A percentile compares a stretch with the other conserved stretches of the same genome.
Evolutionary conservation across 1,140 invertebrate genomes (phyloP).

Genomic region (Lordiphosa stackelbergi): DNA sequence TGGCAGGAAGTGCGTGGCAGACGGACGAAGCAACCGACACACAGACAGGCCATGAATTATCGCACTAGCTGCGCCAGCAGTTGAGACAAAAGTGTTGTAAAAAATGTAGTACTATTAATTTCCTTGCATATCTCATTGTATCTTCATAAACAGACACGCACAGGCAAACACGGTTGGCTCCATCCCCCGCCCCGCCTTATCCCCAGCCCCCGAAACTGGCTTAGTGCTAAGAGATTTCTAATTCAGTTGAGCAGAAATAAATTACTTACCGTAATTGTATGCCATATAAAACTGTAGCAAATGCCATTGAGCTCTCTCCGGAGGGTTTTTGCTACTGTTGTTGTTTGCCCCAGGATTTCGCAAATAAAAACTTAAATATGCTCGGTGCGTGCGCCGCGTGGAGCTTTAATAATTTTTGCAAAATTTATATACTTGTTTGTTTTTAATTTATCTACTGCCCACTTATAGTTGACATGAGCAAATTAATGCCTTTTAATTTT

Average conservation of each 20-base stretch:
- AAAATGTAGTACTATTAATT: constrained; percentile 74
- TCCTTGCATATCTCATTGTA: constrained; percentile 73
- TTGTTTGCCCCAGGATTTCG: constrained; percentile 37
- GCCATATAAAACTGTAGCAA: constrained; percentile 71
- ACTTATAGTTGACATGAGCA: constrained; percentile 69
- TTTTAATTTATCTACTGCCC: constrained; percentile 68
- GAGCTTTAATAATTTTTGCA: constrained; percentile 35
- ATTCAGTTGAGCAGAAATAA: constrained; percentile 75
- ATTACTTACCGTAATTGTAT: constrained; percentile 75
- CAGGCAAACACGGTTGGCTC: constrained; percentile 9
- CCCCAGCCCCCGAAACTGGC: constrained; percentile 40
- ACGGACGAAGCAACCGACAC: constrained; percentile 27
- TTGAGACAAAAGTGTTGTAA: constrained; percentile 74
- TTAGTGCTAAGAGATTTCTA: constrained; percentile 75
- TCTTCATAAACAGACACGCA: constrained; percentile 68
- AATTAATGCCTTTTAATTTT: constrained; percentile 72
- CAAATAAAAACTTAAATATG: constrained; percentile 19
- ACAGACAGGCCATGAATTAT: constrained; percentile 67
- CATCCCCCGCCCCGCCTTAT: constrained; percentile 2
- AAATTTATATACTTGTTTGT: constrained; percentile 62
- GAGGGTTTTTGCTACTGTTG: constrained; percentile 6
- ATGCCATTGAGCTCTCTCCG: constrained; percentile 35
- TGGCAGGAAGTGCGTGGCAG: constrained; percentile 63
- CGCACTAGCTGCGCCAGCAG: constrained; percentile 64
- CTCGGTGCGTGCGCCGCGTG: no score